Evolutionary conservation across 2,797 vertebrate genomes (phyloP), one percentile per base, ranked within the genome.

Genomic region (Hemitrygon akajei): DNA sequence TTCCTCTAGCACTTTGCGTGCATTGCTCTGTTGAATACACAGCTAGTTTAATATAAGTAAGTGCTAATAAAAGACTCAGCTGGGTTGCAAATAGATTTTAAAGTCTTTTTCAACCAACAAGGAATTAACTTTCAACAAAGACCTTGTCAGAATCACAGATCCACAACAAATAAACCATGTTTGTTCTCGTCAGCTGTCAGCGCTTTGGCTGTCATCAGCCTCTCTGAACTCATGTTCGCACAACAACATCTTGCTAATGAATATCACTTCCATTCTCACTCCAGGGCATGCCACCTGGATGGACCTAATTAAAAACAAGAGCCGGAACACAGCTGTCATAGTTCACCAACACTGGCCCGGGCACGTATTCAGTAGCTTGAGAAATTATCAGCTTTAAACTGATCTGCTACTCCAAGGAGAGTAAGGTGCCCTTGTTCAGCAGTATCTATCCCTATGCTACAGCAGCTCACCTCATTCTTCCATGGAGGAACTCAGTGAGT

Each of bases 81-180:
- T 66, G 58, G 63, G 58, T 87, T 84, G 37, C 84, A 63, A 60
- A 60, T 60, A 16, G 84, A n/a, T 34, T n/a, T 11, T 34, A 20
- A 87, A 87, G 22, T 27, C 22, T 16, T 14, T 34, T 87, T 87
- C 58, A 27, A 87, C 30, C 84, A 87, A 87, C 30, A 30, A 66
- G 30, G 58, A 87, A 63, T 60, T 66, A 63, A 86, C 58, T 12
- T 86, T 86, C 84, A 63, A 87, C 84, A 87, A 87, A 58, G 30
- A 87, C 58, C 58, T 86, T 63, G 58, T 14, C 84, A 86, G 14
- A 86, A 60, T 63, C 4, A 7, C 84, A 87, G 84, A 63, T 12
- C 30, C 82, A 60, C 27, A 86, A 60, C 27, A 86, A 86, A n/a
- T n/a, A 58, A 84, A 27, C 81, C 37, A 58, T 30, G 82, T 16